Evolutionary conservation across 2,888 invertebrate species (phyloP), one percentile per base, ranked within the genome.

Genomic region (Electrophaes corylata): DNA sequence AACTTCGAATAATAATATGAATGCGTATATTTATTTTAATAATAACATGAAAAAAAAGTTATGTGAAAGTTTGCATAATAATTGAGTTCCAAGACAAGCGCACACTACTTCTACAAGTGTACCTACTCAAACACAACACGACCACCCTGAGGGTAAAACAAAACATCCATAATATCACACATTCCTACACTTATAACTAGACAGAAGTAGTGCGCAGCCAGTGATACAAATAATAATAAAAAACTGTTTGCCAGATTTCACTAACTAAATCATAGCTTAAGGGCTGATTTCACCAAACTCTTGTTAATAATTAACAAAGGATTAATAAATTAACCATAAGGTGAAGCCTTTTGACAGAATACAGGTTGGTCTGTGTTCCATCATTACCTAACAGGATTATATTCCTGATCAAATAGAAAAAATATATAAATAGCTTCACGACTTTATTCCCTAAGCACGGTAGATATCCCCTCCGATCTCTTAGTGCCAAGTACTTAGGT

Each of bases 21-120:
- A 88, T 88, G 88, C 85, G 81, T 88, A 89, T 90, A 90, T 79
- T 86, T 79, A 81, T 78, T 86, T 88, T 88, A 85, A 86, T 82
- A 83, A 83, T 86, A 86, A 90, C 90, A 89, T 88, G 86, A 81
- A 87, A 90, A 87, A 86, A 82, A 63, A 44, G 74, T 80, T 81
- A 84, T 79, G 85, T 86, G 87, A 88, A 85, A 87, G 85, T 84
- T 84, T 83, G 88, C 89, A 84, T 86, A 85, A 84, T 86, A 85
- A 85, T 85, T 73, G 77, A 83, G 74, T 82, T 73, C 69, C 71
- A 75, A 76, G 73, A 75, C 74, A 59, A 54, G 69, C 67, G 76
- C 76, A 70, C 76, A 80, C 84, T 84, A 86, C 85, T 84, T 76
- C 79, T 75, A 74, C 70, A 62, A 69, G 67, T 70, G 65, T 71